Conservation (phyloP, 2,888 invertebrate genomes). For the Meghimatium bilineatum region DNA sequence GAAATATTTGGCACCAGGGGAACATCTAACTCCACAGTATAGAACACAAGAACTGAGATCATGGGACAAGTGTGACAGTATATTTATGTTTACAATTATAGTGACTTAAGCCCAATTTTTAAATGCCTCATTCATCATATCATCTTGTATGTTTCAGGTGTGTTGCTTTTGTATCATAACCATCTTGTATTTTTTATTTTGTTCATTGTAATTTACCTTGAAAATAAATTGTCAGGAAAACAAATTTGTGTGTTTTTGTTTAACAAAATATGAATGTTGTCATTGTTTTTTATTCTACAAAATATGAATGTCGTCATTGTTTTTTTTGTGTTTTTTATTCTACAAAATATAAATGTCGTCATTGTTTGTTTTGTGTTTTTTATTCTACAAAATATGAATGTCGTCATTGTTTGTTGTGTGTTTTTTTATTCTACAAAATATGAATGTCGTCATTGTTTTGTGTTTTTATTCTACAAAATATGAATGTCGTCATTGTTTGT, state of each 20-base stretch:
- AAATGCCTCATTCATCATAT: neutral
- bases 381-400: too few species aligned
- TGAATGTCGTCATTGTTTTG: neutral
- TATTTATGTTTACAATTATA: conserved; percentile 13
- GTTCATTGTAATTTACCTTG: conserved; percentile 13
- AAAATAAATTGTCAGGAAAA: neutral
- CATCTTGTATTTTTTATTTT: conserved; percentile 14
- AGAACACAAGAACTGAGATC: neutral
- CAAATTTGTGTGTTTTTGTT: neutral
- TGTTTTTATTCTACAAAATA: too few species aligned
- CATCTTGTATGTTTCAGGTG: neutral
- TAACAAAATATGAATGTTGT: neutral
- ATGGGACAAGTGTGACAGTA: neutral
- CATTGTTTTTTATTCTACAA: too few species aligned
- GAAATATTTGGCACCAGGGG: neutral
- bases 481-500: neutral
- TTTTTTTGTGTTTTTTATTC: neutral
- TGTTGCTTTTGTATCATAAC: neutral
- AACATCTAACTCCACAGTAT: neutral
- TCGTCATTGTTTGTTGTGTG: neutral
- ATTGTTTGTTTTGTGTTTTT: neutral
- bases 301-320: neutral
- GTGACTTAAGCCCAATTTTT: neutral
- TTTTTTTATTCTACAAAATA: too few species aligned
- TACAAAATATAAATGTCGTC: neutral